These are phyloP conservation scores for Latrodectus elegans DNA, from an alignment of 2,888 invertebrate species.

Conservation along the genomic window DNA sequence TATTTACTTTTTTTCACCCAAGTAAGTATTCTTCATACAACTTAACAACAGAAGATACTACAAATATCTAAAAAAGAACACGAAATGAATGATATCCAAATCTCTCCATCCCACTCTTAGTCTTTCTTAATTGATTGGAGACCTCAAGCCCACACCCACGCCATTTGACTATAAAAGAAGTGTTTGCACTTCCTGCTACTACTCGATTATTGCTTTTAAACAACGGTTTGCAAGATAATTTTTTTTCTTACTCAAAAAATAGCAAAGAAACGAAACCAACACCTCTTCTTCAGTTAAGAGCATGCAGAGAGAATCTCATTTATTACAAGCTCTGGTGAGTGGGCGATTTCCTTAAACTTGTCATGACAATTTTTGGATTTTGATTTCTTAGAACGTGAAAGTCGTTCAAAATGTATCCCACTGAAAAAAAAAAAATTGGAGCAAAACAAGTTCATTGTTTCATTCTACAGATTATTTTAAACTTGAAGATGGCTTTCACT, in stretches of 20 bases:
- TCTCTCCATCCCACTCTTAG: constrained; percentile 33
- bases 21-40: no score
- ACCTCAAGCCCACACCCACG: constrained; percentile 24
- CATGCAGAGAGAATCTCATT: background rate
- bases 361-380: constrained; percentile 2
- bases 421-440: no score
- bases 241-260: no score
- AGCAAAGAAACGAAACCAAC: no score
- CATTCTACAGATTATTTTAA: no score
- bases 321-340: background rate
- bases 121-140: constrained; percentile 48
- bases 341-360: no score
- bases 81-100: constrained; percentile 22
- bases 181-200: constrained; percentile 33
- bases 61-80: background rate
- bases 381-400: constrained; percentile 22
- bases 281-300: background rate
- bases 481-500: no score
- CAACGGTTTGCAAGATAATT: constrained; percentile 1
- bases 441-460: no score
- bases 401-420: background rate
- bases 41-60: no score
- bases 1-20: no score
- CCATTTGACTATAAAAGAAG: constrained; percentile 9
- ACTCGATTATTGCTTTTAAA: constrained; percentile 29